Evolutionary conservation across 2,797 vertebrate species (phyloP).

Genomic region (Tarsius wallacei): DNA sequence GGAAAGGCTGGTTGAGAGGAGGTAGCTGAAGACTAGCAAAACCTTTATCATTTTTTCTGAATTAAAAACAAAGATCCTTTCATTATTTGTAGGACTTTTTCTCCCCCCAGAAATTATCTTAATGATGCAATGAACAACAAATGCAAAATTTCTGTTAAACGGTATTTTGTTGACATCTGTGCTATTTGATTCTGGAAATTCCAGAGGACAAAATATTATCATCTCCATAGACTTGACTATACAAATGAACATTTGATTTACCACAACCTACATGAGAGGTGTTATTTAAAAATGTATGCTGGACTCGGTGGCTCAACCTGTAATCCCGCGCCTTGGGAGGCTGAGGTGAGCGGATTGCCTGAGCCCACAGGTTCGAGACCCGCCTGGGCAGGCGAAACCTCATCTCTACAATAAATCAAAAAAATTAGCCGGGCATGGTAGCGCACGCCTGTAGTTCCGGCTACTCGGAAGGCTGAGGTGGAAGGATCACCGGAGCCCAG

Average conservation of each 20-base stretch:
- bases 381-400: no score
- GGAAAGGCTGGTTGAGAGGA: background rate
- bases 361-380: no score
- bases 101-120: background rate
- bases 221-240: background rate
- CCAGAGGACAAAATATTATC: background rate
- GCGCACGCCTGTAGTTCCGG: no score
- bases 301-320: no score
- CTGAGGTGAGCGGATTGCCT: no score
- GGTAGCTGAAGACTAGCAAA: background rate
- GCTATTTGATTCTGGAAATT: background rate
- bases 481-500: no score
- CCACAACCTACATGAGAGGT: background rate
- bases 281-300: constrained; percentile 46
- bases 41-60: background rate
- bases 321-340: no score
- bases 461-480: no score
- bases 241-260: background rate
- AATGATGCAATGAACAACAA: background rate
- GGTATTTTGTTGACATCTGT: background rate
- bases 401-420: no score
- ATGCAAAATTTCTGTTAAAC: background rate
- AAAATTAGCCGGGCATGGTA: no score
- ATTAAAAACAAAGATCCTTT: constrained; percentile 9
- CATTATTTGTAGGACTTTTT: background rate